Evolutionary conservation across 2,113 vertebrate species (phyloP).

Genomic region (Alexandromys fortis): DNA sequence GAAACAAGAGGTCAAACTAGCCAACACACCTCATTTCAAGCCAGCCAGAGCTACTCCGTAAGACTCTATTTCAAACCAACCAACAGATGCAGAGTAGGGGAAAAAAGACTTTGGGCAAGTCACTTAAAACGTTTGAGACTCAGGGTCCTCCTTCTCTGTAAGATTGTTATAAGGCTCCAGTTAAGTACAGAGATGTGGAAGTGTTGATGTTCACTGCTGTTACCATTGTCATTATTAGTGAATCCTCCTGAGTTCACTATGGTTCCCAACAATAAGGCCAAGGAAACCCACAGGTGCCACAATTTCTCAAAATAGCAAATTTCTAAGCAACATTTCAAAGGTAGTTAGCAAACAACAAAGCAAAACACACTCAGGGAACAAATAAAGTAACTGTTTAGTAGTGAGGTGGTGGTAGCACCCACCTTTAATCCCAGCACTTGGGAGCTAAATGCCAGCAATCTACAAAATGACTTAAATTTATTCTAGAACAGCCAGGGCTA

Average conservation of each 20-base stretch:
- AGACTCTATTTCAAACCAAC: neutral
- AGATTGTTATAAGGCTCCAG: neutral
- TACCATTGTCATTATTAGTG: neutral
- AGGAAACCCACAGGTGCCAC: neutral
- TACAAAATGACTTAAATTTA: neutral
- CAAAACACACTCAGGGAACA: neutral
- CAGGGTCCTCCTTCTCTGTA: neutral
- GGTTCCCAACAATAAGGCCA: constrained; percentile 37
- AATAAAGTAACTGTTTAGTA: constrained; percentile 7
- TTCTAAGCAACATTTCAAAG: constrained; percentile 65
- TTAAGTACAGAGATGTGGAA: neutral
- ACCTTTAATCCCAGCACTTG: neutral
- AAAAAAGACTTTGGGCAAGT: neutral
- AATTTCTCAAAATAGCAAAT: constrained; percentile 43
- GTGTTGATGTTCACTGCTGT: neutral
- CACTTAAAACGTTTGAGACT: constrained; percentile 18
- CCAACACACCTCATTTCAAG: neutral
- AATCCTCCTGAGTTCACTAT: constrained; percentile 31
- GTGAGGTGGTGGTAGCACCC: neutral
- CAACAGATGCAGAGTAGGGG: neutral
- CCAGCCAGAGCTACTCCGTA: neutral
- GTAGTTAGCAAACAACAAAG: constrained; percentile 51
- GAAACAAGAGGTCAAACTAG: neutral
- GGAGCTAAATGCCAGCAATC: neutral
- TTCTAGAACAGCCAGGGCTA: neutral